Evolutionary conservation across 1,140 invertebrate genomes (phyloP).

Genomic region (Caenorhabditis brenneri): DNA sequence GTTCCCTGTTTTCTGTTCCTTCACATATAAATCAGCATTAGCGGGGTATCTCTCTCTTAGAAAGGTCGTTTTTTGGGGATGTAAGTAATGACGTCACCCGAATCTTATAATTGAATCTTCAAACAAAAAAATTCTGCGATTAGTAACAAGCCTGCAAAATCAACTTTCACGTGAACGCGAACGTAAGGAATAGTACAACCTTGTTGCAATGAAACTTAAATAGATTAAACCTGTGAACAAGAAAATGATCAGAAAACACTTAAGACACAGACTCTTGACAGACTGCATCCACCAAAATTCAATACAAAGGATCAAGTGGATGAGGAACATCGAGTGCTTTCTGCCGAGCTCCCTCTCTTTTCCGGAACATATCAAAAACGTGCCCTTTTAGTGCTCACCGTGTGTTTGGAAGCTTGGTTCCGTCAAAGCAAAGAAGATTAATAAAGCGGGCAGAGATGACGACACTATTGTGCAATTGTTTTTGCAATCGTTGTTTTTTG

Average conservation of each 20-base stretch:
- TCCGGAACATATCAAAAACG: neutral
- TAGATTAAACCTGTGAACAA: neutral
- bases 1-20: neutral
- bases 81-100: neutral
- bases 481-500: no score
- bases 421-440: slow-evolving; percentile 18
- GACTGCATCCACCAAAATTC: no score
- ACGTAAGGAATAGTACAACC: no score
- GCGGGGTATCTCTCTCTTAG: neutral
- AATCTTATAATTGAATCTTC: neutral
- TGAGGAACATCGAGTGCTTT: neutral
- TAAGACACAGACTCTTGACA: no score
- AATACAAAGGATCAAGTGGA: slow-evolving; percentile 27
- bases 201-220: neutral
- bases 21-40: neutral
- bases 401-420: neutral
- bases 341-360: neutral
- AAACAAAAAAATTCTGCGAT: neutral
- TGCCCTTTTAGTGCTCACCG: neutral
- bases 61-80: neutral
- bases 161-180: no score
- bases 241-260: slow-evolving; percentile 10
- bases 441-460: neutral
- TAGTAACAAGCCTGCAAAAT: no score
- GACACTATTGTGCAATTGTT: neutral